Conservation (phyloP, 2,797 vertebrate species). For the Chlorospingus flavigularis region DNA sequence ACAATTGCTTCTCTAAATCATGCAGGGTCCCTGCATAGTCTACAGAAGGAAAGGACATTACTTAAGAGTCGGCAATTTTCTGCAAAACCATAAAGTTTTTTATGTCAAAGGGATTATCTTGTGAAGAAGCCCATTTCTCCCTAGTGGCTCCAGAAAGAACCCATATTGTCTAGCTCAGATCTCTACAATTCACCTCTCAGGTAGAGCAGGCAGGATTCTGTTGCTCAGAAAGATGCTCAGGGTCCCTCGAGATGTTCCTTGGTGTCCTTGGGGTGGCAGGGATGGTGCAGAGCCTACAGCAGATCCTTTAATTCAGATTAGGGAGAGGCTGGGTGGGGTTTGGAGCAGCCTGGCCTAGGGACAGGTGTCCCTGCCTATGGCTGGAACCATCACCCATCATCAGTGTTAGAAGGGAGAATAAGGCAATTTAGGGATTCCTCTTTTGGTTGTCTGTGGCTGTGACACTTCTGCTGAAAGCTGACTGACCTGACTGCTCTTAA, state of each 20-base stretch:
- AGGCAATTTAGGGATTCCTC: background rate
- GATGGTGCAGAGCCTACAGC: background rate
- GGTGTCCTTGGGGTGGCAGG: background rate
- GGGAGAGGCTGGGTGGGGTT: background rate
- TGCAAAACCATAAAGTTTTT: background rate
- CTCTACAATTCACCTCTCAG: background rate
- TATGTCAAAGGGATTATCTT: background rate
- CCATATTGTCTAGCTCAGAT: background rate
- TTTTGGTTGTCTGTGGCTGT: background rate
- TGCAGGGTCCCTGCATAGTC: background rate
- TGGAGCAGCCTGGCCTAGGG: background rate
- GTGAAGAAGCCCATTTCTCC: background rate
- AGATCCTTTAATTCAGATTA: background rate
- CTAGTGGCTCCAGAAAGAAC: background rate
- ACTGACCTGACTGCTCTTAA: background rate
- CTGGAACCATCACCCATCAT: background rate
- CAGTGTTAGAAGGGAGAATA: background rate
- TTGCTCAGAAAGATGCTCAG: background rate
- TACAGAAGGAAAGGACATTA: background rate
- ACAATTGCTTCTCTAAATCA: background rate
- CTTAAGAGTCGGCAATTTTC: background rate
- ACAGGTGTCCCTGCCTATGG: too few species aligned
- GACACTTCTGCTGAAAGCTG: background rate
- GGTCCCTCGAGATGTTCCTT: background rate
- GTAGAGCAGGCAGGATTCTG: background rate